Percentiles rank a stretch among this genome's conserved stretches.
Evolutionary conservation across 2,888 invertebrate genomes (phyloP).

Genomic region (Xestia ashworthii): DNA sequence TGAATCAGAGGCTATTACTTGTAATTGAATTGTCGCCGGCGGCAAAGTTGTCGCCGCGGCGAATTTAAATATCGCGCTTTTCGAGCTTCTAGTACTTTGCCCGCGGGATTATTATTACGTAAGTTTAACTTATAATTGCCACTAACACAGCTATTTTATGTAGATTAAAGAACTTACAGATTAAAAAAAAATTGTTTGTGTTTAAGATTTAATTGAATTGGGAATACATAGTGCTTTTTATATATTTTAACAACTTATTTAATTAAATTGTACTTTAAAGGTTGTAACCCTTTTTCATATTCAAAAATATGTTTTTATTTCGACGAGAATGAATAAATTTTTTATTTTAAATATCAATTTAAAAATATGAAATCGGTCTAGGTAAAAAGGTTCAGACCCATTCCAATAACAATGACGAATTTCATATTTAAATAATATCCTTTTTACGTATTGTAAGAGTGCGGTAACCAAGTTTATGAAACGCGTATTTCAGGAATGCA

Average conservation of each 20-base stretch:
- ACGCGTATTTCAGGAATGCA: constrained; percentile 67
- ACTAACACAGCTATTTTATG: constrained; percentile 55
- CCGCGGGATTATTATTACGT: constrained; percentile 74
- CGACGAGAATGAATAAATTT: too few relatives aligned
- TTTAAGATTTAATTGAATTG: neutral
- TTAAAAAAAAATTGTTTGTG: neutral
- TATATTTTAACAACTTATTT: neutral
- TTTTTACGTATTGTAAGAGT: constrained; percentile 56
- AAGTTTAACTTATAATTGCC: constrained; percentile 72
- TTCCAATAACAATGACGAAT: constrained; percentile 23
- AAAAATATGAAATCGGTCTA: neutral
- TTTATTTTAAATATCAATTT: too few relatives aligned
- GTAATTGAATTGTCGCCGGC: constrained; percentile 90
- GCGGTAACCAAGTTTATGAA: constrained; percentile 66
- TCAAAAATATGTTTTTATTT: neutral
- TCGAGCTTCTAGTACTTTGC: constrained; percentile 81
- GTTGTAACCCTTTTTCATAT: neutral
- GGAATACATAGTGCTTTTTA: neutral
- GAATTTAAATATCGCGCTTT: constrained; percentile 89
- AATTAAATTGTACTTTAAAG: neutral
- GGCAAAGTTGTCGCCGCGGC: constrained; percentile 86
- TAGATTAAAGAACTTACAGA: constrained; percentile 14
- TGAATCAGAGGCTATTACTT: constrained; percentile 91
- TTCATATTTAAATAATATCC: constrained; percentile 49
- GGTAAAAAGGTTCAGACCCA: constrained; percentile 1